Evolutionary conservation across 2,888 invertebrate genomes (phyloP).

Genomic region (Allacma fusca): DNA sequence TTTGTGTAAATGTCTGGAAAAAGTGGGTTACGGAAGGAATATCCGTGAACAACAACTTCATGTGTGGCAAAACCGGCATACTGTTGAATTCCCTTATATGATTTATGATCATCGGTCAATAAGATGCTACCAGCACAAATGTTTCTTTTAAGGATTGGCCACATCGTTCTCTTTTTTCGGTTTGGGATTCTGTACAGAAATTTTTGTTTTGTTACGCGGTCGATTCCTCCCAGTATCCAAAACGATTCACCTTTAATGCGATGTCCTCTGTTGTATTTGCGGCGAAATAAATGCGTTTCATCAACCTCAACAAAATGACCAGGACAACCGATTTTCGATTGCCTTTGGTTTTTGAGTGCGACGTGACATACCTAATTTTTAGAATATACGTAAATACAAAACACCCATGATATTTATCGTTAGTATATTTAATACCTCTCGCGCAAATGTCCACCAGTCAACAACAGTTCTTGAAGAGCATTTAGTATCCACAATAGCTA

Average conservation of each 20-base stretch:
- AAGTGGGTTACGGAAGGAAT: not conserved
- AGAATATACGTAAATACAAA: not conserved
- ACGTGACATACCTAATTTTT: not conserved
- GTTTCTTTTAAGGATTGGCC: not conserved
- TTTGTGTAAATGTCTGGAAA: conserved; percentile 13
- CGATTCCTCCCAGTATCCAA: not conserved
- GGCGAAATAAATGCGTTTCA: not conserved
- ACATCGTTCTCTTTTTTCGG: not conserved
- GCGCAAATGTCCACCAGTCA: not conserved
- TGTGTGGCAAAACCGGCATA: not conserved
- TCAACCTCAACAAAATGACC: conserved; percentile 10
- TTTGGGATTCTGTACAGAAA: not conserved
- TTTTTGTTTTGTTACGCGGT: not conserved
- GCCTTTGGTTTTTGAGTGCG: not conserved
- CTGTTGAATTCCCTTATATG: not conserved
- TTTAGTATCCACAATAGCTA: not conserved
- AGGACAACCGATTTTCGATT: not conserved
- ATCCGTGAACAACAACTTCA: conserved; percentile 5
- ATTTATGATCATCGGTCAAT: not conserved
- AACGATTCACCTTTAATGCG: not conserved
- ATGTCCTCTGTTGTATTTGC: not conserved
- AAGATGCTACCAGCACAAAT: not conserved
- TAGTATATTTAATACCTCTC: not conserved
- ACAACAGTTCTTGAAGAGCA: not conserved
- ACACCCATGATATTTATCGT: not conserved